A percentile compares a stretch with the other conserved stretches of the same genome.
Evolutionary conservation across 2,797 vertebrate genomes (phyloP).

Genomic region (Australoheros facetus): DNA sequence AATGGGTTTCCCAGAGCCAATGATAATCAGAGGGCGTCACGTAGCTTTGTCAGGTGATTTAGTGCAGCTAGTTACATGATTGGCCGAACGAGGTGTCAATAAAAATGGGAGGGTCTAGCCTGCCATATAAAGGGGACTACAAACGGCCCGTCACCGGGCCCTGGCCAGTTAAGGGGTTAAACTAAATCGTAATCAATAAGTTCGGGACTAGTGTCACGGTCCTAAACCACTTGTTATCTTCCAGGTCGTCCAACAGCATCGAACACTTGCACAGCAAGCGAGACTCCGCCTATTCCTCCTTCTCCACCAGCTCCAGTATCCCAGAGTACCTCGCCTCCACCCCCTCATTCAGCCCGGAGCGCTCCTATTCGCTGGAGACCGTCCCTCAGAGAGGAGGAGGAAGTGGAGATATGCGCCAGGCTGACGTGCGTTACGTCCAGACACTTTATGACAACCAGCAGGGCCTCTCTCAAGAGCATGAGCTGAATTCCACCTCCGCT

Average conservation of each 20-base stretch:
- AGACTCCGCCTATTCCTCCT: constrained; percentile 96
- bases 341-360: constrained; percentile 81
- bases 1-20: too few species aligned
- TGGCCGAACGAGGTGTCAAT: too few species aligned
- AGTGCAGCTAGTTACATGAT: too few species aligned
- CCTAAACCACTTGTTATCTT: constrained; percentile 22
- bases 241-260: constrained; percentile 93
- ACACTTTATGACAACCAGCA: constrained; percentile 85
- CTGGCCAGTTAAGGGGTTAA: not conserved
- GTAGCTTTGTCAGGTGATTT: too few species aligned
- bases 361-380: constrained; percentile 84
- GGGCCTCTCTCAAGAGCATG: constrained; percentile 86
- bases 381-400: constrained; percentile 74
- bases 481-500: constrained; percentile 80
- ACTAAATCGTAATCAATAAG: not conserved
- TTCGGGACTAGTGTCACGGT: not conserved
- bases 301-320: constrained; percentile 94
- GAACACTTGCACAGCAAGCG: constrained; percentile 96
- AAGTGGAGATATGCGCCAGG: constrained; percentile 85
- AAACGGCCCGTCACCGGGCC: too few species aligned
- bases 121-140: too few species aligned
- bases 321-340: constrained; percentile 87
- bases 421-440: constrained; percentile 87
- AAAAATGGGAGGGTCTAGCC: too few species aligned
- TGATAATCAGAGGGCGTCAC: too few species aligned